Base-by-base conservation (phyloP, 1,140 invertebrate genomes). In the Drosophila malerkotliana region DNA sequence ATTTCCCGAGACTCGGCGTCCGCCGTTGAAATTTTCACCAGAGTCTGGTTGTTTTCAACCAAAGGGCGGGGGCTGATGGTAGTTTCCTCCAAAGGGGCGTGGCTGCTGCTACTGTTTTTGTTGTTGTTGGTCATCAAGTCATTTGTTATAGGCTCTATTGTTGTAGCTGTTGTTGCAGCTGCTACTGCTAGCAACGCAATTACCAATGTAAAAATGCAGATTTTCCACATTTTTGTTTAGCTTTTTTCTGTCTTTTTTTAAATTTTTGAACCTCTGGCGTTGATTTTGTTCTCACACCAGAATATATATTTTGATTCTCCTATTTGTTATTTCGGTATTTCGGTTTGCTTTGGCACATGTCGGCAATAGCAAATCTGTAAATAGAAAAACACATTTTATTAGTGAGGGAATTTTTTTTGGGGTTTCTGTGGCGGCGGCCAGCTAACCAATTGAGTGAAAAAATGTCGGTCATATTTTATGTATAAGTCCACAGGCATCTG, bases 201-300 rank as follows among this genome's bases (percentile, higher is more conserved):
- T 88, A 80, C 69, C 77, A 81, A 78, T 81, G 74, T 84, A 72
- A 88, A 84, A 80, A 88, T 81, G 77, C 77, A 90, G 52, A 90
- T 78, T 88, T 88, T 90, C 54, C 71, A 52, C 82, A 85, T 85
- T 81, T 81, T 81, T 81, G 58, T 63, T 39, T 48, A 44, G 1
- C 26, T 28, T 28, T 28, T 5, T 28, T 28, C n/a, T n/a, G n/a
- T n/a, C n/a, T 28, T 6, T 28, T 28, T 28, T 5, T 5, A 7
- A 28, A 28, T 21, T 28, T 63, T 55, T 67, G 15, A 34, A 21
- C 9, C 34, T 18, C n/a, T 15, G 26, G 18, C 15, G 24, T 44
- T 62, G 53, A 44, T 26, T 45, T 63, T 45, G 4, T 32, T 7
- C 26, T 24, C 24, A 3, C 9, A 28, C 26, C 37, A 14, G 2